Base-by-base conservation (phyloP, 2,113 vertebrate species). In the Plecotus auritus region DNA sequence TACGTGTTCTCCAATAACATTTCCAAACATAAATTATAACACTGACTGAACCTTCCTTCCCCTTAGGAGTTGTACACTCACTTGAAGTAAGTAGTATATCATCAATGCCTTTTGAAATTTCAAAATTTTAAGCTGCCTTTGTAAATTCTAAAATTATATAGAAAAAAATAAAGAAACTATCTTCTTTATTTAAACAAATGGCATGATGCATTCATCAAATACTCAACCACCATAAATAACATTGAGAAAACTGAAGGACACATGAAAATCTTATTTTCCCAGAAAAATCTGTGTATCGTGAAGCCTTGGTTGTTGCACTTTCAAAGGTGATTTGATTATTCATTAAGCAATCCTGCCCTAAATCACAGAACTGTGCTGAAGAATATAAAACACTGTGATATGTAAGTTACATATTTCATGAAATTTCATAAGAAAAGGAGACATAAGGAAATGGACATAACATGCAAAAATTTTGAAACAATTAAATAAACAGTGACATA, bases 21-120 rank as follows among this genome's bases (percentile, higher is more conserved):
- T 97, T 95, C 76, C 90, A 97, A 96, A 88, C 80, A 82, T 26
- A 56, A 91, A 94, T 95, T 97, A 85, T 88, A 95, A 91, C 66
- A 61, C 49, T 56, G n/a, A 69, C 78, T 51, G 47, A 88, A 56
- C 4, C 37, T 90, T 83, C 77, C 40, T 72, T 94, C 28, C 64
- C n/a, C 45, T 88, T 85, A 88, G 12, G 72, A 85, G 22, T 20
- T 85, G 73, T 83, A 85, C 2, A 70, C 37, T 91, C 78, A 47
- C 66, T 80, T 80, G 37, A 97, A 95, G 40, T 66, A 85, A 94
- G 92, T 13, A 37, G n/a, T 35, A 18, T 77, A 69, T 85, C 23
- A 16, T 30, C 17, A 2, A 51, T 77, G 17, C 14, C 20, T 92
- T 95, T 47, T 81, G 54, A 92, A 96, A 80, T 83, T 22, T 90